Conservation (phyloP, 2,797 vertebrate species). For the Schizothorax lantsangensis region DNA sequence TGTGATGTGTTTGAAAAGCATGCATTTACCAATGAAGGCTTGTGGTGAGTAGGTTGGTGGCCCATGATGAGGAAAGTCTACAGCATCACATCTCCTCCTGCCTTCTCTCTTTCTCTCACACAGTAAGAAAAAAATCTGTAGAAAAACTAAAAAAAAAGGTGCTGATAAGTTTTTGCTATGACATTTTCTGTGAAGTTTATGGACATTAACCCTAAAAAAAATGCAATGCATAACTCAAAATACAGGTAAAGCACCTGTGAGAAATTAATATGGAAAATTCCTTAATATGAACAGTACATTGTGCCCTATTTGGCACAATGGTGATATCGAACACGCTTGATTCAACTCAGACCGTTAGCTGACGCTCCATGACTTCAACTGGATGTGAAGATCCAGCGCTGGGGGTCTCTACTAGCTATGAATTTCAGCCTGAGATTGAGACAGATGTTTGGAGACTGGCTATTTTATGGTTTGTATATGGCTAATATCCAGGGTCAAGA, state of each 20-base stretch:
- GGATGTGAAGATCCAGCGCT: background rate
- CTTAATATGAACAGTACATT: background rate
- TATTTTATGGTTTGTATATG: background rate
- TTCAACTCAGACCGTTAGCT: background rate
- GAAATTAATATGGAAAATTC: too few relatives aligned
- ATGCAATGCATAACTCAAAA: background rate
- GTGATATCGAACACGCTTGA: background rate
- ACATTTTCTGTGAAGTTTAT: background rate
- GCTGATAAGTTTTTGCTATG: background rate
- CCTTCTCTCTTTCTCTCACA: background rate
- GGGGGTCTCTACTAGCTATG: background rate
- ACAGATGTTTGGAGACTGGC: background rate
- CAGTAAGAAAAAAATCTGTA: background rate
- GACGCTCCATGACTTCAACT: background rate
- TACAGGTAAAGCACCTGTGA: background rate
- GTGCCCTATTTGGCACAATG: background rate
- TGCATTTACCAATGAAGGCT: constrained; percentile 80
- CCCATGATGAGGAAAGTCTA: background rate
- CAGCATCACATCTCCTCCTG: background rate
- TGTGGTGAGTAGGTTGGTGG: constrained; percentile 49
- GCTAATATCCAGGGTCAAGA: background rate
- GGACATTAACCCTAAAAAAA: background rate
- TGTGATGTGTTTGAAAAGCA: constrained; percentile 66
- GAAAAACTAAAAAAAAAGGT: background rate
- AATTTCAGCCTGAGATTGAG: background rate